Percentiles rank a stretch among this genome's conserved stretches.
These are phyloP conservation scores for zebrafish (Danio rerio) DNA, from an alignment of 2,113 vertebrate species.

Conservation along the genomic window GRCz12tu NC_133180.1:40153001-40153500, in stretches of 20 bases:
- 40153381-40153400: constrained; percentile 35
- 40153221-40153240: constrained; percentile 29
- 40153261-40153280: constrained; percentile 42
- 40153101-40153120: constrained; percentile 76
- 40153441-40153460: not conserved
- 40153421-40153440: too few species aligned
- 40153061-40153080: constrained; percentile 73
- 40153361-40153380: constrained; percentile 34
- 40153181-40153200: constrained; percentile 11
- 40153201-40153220: constrained; percentile 7
- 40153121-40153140: constrained; percentile 65
- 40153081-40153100: constrained; percentile 77
- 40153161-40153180: constrained; percentile 52
- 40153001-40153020: constrained; percentile 30
- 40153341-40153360: constrained; percentile 27
- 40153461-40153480: not conserved
- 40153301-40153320: constrained; percentile 34
- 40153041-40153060: constrained; percentile 72
- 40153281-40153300: constrained; percentile 27
- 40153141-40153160: constrained; percentile 61
- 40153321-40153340: constrained; percentile 16
- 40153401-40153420: constrained; percentile 20
- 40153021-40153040: constrained; percentile 61
- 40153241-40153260: constrained; percentile 17
- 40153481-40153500: too few species aligned